Evolutionary conservation across 2,113 vertebrate species (phyloP), one percentile per base, ranked within the genome.

Genomic region (Chloropsis hardwickii): DNA sequence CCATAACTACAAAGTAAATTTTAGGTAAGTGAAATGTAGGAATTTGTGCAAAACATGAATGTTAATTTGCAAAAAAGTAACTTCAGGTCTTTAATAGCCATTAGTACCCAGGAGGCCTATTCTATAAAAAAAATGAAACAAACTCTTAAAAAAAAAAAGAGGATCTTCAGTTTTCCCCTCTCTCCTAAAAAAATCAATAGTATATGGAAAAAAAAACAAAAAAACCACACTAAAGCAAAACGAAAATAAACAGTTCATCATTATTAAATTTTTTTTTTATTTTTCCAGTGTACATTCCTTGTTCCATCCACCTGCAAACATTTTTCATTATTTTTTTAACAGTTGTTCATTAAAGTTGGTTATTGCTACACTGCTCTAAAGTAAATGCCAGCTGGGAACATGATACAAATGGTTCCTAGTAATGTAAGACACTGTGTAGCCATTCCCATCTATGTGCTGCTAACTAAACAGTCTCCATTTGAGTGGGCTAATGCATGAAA

Each of bases 251-350:
- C 35, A 88, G 71, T 95, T 95, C 72, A 80, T 89, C 56, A 65
- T 73, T 94, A 70, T 81, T 67, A 88, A 94, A 86, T 83, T 50
- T 19, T 64, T 87, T 44, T 27, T 85, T 0, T 94, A 45, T 92
- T 96, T 94, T 94, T 54, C 72, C 57, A 81, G 37, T 90, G n/a
- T 91, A 50, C 40, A 16, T 92, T 94, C 76, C 48, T 95, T 84
- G 70, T 89, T 96, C 87, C 16, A 86, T 90, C 58, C 69, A 96
- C 78, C 84, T 97, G 83, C 72, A 97, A 65, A 86, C 85, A 95
- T 92, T 96, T 97, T 96, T 93, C 64, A 74, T 92, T 94, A 62
- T 78, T 96, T 95, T 96, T 95, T 88, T 92, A 95, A 66, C 77
- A 97, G 62, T 42, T 90, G 58, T 92, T 97, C 90, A 87, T 94